Evolutionary conservation across 1,140 invertebrate genomes (phyloP).

Genomic region (Papilio aristodemus): DNA sequence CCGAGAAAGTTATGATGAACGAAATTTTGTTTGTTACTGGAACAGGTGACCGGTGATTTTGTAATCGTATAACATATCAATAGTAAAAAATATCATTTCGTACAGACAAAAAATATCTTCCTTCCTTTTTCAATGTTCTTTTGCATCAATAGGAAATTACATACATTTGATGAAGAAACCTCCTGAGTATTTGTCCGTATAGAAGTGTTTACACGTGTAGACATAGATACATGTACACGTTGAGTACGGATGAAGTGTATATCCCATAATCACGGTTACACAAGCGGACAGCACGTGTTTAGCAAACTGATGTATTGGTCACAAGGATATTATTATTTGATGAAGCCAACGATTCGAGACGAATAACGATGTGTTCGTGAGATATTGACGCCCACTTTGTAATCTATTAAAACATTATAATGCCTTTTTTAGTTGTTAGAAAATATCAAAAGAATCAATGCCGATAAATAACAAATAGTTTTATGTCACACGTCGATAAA

Average conservation of each 20-base stretch:
- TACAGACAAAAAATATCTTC: too few species aligned
- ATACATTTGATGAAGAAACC: not conserved
- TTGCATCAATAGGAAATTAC: not conserved
- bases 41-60: too few species aligned
- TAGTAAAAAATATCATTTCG: too few species aligned
- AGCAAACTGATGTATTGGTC: constrained; percentile 45
- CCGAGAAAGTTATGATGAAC: too few species aligned
- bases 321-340: constrained; percentile 44
- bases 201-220: constrained; percentile 28
- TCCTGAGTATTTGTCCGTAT: not conserved
- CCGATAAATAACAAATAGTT: not conserved
- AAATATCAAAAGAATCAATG: constrained; percentile 12
- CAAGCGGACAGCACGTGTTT: constrained; percentile 44
- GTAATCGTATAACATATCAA: too few species aligned
- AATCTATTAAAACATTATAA: constrained; percentile 16
- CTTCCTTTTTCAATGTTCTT: too few species aligned
- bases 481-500: not conserved
- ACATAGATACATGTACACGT: not conserved
- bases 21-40: too few species aligned
- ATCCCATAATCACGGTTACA: constrained; percentile 32
- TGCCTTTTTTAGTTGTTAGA: not conserved
- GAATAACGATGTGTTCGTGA: constrained; percentile 32
- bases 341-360: constrained; percentile 41
- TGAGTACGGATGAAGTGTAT: constrained; percentile 25
- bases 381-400: constrained; percentile 29